Conservation (phyloP, 1,140 invertebrate genomes). For the Homalodisca vitripennis region DNA sequence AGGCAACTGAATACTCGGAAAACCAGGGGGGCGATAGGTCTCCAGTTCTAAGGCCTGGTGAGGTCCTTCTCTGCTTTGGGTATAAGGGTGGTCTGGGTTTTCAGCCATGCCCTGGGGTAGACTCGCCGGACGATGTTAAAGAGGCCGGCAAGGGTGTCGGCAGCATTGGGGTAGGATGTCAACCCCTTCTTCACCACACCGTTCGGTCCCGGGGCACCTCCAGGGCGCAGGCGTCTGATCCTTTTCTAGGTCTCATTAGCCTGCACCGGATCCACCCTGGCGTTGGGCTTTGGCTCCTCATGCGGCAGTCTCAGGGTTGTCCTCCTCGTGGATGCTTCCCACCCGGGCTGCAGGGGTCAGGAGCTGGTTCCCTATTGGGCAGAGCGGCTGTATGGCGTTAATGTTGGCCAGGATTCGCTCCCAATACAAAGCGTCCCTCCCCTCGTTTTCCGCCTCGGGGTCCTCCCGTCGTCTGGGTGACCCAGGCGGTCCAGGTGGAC, state of each 20-base stretch:
- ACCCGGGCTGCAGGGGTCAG: neutral
- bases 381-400: no score
- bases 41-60: conserved; percentile 29
- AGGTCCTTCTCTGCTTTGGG: conserved; percentile 39
- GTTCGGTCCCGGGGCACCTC: conserved; percentile 22
- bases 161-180: no score
- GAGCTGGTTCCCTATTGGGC: neutral
- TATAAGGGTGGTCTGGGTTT: conserved; percentile 40
- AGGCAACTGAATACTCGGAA: conserved; percentile 31
- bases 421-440: no score
- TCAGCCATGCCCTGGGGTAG: conserved; percentile 34
- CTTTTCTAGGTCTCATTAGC: neutral
- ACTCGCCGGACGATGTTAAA: conserved; percentile 28
- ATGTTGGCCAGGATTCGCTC: no score
- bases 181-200: neutral
- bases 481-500: no score
- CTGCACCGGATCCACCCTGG: neutral
- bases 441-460: no score
- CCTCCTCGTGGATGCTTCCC: neutral
- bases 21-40: conserved; percentile 37
- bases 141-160: neutral
- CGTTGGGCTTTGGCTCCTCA: no score
- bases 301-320: no score
- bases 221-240: neutral
- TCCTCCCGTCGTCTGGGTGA: no score